Base-by-base conservation (phyloP, 2,888 invertebrate species). In the Odontocerum albicorne region DNA sequence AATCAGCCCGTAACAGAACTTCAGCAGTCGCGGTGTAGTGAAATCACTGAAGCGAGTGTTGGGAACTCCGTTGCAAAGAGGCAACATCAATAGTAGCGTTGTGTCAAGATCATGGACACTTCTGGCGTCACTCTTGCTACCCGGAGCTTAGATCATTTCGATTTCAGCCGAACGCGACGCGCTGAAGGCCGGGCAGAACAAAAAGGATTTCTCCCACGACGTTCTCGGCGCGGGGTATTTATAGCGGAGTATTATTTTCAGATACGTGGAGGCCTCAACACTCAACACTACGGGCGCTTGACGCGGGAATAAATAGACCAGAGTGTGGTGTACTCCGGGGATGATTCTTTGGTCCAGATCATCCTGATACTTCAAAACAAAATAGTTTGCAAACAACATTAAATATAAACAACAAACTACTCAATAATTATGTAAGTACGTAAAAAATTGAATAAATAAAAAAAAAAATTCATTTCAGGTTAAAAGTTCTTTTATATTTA, bases 171-270 rank as follows among this genome's bases (percentile, higher is more conserved):
- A 21, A 8, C 33, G 40, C 22, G 16, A 40, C 19, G 12, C 38
- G 10, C 17, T 21, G 35, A 43, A 43, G 50, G 42, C 33, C 50
- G 42, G 38, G 45, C 31, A 49, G 39, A 55, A 50, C 55, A 55
- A 55, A 50, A 50, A 55, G 44, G 45, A 17, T 31, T 43, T 38
- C 44, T 55, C 55, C 55, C 50, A 50, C 49, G 55, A 45, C 42
- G 43, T 35, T 49, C 40, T 20, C n/a, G 20, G 13, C 38, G 38
- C 22, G 21, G 22, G 6, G 27, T 49, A 42, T 20, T 20, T 27
- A 50, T 43, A 44, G 31, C 12, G 44, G 44, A 22, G 32, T 19
- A 44, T 31, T 44, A 44, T 44, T 44, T 44, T 32, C 44, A 44
- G 44, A 44, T 13, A 10, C 44, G 39, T n/a, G 32, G 44, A 44